Base-by-base conservation (phyloP, 2,113 vertebrate genomes). In the Labeo catla region DNA sequence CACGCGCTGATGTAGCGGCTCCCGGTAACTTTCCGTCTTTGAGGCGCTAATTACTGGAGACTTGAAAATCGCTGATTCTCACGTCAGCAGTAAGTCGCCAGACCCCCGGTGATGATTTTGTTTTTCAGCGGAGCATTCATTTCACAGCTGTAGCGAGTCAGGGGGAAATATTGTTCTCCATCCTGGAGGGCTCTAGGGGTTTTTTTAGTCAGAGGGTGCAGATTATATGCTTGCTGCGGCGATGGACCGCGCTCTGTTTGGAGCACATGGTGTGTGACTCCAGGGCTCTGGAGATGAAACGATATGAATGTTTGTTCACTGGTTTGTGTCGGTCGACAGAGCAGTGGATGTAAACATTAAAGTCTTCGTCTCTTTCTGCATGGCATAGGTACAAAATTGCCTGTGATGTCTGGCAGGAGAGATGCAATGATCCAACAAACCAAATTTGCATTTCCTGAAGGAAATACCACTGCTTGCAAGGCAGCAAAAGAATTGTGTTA, bases 41-140 rank as follows among this genome's bases (percentile, higher is more conserved):
- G 73, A 77, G 81, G 21, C 50, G 63, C 59, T 86, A 86, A 88
- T 73, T 45, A 76, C 76, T 49, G 13, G n/a, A 36, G 68, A 84
- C 61, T 61, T 36, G 59, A 78, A 83, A 84, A 57, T 8, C 47
- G 8, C 63, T 83, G 80, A 50, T n/a, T 36, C 81, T 74, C 9
- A 49, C 36, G 73, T 66, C 76, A 61, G 86, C 47, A 65, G 28
- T 82, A 81, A 83, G 76, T 80, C 54, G 50, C 73, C 39, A 73
- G 76, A 77, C 68, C 76, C 80, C 68, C 76, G 77, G 78, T 81
- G 77, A 63, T 82, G 81, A 76, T 70, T 78, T 73, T 57, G 78
- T 88, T 86, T 87, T 57, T 76, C 81, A 86, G 80, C 76, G 19
- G 43, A 57, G 34, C 72, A 59, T 50, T 78, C 76, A 63, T 70